Evolutionary conservation across 2,888 invertebrate species (phyloP).

Genomic region (Strigamia maritima): DNA sequence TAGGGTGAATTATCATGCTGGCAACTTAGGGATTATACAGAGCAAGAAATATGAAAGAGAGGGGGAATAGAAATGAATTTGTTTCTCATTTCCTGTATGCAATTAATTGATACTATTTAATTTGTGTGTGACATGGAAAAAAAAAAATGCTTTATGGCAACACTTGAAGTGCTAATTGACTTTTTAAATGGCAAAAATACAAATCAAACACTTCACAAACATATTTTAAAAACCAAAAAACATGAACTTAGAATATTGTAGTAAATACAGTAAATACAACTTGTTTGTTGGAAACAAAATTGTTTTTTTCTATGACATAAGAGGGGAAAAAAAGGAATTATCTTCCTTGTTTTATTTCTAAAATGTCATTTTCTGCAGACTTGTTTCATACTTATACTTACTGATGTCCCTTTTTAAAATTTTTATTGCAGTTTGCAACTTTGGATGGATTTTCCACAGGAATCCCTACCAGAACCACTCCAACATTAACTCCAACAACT

Average conservation of each 20-base stretch:
- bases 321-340: background rate
- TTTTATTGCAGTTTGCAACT: constrained; percentile 69
- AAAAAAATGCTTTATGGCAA: background rate
- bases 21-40: background rate
- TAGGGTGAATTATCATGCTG: background rate
- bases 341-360: background rate
- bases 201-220: too few species aligned
- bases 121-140: background rate
- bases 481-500: constrained; percentile 90
- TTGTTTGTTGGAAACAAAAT: too few species aligned
- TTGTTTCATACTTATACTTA: constrained; percentile 35
- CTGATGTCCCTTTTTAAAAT: constrained; percentile 44
- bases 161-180: too few species aligned
- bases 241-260: too few species aligned
- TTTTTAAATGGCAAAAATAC: too few species aligned
- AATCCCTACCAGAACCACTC: constrained; percentile 87
- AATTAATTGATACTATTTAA: background rate
- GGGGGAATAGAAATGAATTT: background rate
- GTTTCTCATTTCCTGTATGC: constrained; percentile 15
- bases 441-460: constrained; percentile 82
- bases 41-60: background rate
- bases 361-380: constrained; percentile 33
- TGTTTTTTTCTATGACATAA: background rate
- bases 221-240: too few species aligned
- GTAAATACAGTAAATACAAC: too few species aligned